Base-by-base conservation (phyloP, 2,888 invertebrate species). In the Dromius quadrimaculatus region DNA sequence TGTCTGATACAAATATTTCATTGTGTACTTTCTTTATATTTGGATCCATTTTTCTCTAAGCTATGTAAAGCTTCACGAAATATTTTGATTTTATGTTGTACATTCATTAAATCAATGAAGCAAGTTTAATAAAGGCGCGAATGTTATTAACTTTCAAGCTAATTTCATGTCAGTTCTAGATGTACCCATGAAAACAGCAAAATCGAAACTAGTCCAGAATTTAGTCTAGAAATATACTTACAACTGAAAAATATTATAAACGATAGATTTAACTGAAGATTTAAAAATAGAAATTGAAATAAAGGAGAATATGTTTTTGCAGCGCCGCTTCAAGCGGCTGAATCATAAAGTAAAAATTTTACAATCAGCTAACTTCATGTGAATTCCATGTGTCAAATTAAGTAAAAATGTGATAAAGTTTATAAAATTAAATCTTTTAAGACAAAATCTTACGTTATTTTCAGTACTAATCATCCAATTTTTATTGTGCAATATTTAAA, bases 321-420 rank as follows among this genome's bases (percentile, higher is more conserved):
- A 54, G 50, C 28, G 28, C 15, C 50, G 28, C 28, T 28, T 5
- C 28, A 28, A 8, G 1, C 23, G 3, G 1, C 15, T 23, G 50
- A 23, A n/a, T n/a, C n/a, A n/a, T n/a, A n/a, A n/a, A n/a, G n/a
- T n/a, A n/a, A n/a, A n/a, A n/a, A n/a, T n/a, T n/a, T 15, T 0
- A 13, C 1, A 13, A 2, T 8, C 9, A 2, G 50, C 61, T 61
- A 38, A 9, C n/a, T 50, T 50, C 50, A 50, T 38, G 38, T 11
- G 13, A 41, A 41, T 22, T 61, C 41, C 41, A 61, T 61, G 61
- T 61, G 61, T 61, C 61, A 61, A 61, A 61, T 61, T 28, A 13
- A 41, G 61, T 23, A 61, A 57, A 61, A 61, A 61, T 61, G 61
- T 61, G 61, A 61, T 61, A 38, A 61, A 36, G 41, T 41, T 61